Conservation (phyloP, 2,797 vertebrate genomes). For the Fringilla coelebs region DNA sequence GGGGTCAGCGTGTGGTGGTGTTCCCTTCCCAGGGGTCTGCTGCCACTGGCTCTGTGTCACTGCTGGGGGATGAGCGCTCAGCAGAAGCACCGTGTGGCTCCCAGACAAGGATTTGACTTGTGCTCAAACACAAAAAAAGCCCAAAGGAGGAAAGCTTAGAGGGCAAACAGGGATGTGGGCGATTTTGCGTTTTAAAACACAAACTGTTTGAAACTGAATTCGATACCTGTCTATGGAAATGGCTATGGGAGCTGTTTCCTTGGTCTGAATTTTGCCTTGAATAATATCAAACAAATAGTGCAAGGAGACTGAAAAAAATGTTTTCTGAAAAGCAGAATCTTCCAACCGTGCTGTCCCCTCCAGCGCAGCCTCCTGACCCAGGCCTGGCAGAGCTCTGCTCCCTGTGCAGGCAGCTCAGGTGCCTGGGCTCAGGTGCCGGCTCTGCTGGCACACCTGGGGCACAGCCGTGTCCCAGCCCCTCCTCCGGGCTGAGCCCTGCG, state of each 20-base stretch:
- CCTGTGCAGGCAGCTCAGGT: neutral
- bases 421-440: neutral
- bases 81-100: neutral
- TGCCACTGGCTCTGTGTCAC: neutral
- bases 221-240: neutral
- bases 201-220: neutral
- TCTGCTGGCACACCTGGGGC: no score
- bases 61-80: neutral
- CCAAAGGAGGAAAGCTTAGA: neutral
- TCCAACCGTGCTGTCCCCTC: accelerated
- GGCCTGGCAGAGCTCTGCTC: neutral
- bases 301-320: neutral
- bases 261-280: neutral
- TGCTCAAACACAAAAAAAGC: neutral
- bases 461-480: no score
- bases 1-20: neutral
- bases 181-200: neutral
- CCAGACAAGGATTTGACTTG: neutral
- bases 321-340: neutral
- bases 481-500: neutral
- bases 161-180: neutral
- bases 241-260: neutral
- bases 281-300: neutral
- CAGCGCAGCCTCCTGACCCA: accelerated
- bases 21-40: neutral